Evolutionary conservation across 2,797 vertebrate genomes (phyloP), one percentile per base, ranked within the genome.

Genomic region (Otus scops): DNA sequence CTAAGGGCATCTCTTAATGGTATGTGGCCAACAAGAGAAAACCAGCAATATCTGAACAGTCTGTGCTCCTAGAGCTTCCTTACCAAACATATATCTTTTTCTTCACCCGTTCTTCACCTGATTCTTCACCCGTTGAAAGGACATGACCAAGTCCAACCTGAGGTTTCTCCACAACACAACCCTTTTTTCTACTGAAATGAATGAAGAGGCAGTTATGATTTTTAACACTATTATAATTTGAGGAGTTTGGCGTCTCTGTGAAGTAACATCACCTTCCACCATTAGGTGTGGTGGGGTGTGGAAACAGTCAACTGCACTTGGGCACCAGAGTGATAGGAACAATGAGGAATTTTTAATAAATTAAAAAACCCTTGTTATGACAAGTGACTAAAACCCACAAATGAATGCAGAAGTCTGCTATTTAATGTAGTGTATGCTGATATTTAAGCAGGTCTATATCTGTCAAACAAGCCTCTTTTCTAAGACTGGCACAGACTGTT

Each of bases 401-500:
- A 85, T 47, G 67, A 97, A 94, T 41, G 47, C 94, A 96, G 88
- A 88, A 94, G 85, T 93, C 96, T 97, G 93, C 96, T 96, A 88
- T 92, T 94, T 86, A 87, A 88, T 73, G 61, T 92, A 56, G 94
- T 57, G 89, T 74, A 84, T 78, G 95, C 97, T 88, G 69, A 95
- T 88, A 75, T 95, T 96, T 96, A 91, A 97, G 92, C 88, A 91
- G 97, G 91, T 89, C 95, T 95, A 74, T 93, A 97, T 97, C 97
- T 98, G 97, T 97, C 97, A 97, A 81, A 91, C 81, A 89, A 77
- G 51, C 70, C 89, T 93, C 90, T 95, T 92, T 96, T 96, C 92
- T 94, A 95, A 97, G 96, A 96, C 91, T 96, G 93, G 95, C 96
- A 95, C 95, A 97, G 97, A 79, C 88, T 96, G 96, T 92, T 96